Evolutionary conservation across 2,888 invertebrate genomes (phyloP).

Genomic region (Campoletis raptor): DNA sequence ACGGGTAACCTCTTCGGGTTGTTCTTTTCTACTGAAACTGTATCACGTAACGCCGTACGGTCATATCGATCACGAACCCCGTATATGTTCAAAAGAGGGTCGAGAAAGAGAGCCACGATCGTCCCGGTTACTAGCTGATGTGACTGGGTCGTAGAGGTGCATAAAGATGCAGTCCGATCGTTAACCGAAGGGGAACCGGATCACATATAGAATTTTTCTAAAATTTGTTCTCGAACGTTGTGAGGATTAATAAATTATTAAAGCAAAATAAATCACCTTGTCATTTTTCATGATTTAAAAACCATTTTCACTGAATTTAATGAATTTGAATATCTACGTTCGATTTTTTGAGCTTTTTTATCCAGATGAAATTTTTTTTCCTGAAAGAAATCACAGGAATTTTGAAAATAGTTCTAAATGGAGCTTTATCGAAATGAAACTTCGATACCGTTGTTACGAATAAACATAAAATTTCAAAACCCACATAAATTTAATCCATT

Average conservation of each 20-base stretch:
- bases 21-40: slow-evolving; percentile 14
- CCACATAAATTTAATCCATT: neutral
- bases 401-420: neutral
- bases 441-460: neutral
- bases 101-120: slow-evolving; percentile 39
- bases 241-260: neutral
- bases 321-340: neutral
- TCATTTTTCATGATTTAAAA: neutral
- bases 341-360: neutral
- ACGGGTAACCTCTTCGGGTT: neutral
- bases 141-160: slow-evolving; percentile 23
- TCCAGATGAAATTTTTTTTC: neutral
- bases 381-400: neutral
- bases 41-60: slow-evolving; percentile 20
- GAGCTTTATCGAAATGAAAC: neutral
- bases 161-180: slow-evolving; percentile 27
- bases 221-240: neutral
- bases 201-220: neutral
- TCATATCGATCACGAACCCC: slow-evolving; percentile 61
- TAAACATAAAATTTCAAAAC: neutral
- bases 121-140: slow-evolving; percentile 31
- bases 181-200: neutral
- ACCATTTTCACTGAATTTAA: neutral
- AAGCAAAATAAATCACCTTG: neutral
- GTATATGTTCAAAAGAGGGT: slow-evolving; percentile 35